Conservation (phyloP, 2,888 invertebrate genomes). For the Tipula unca region DNA sequence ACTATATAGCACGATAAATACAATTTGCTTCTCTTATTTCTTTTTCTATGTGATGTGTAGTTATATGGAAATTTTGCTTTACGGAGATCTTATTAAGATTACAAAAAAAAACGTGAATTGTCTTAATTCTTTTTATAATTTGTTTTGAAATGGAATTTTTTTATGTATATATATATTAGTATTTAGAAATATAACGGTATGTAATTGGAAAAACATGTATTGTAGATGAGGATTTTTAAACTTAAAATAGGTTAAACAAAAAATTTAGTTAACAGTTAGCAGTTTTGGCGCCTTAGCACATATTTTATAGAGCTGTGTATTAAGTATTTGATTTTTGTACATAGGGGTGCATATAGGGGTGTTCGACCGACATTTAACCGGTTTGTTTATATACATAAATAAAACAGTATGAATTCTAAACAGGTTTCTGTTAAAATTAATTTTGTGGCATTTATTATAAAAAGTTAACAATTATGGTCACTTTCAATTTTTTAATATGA, state of each 20-base stretch:
- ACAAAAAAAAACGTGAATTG: not conserved
- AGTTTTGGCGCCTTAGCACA: not conserved
- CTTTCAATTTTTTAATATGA: too few relatives aligned
- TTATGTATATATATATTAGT: too few relatives aligned
- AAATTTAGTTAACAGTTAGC: not conserved
- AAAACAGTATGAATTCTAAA: not conserved
- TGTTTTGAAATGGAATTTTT: not conserved
- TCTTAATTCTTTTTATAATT: not conserved
- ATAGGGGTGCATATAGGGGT: too few relatives aligned
- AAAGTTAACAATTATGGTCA: too few relatives aligned
- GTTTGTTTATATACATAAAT: not conserved
- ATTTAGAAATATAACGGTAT: not conserved
- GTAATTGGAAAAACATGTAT: not conserved
- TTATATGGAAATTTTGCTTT: too few relatives aligned
- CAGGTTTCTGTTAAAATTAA: too few relatives aligned
- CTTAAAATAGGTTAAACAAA: not conserved
- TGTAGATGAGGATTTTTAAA: not conserved
- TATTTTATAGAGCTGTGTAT: not conserved
- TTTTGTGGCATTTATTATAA: too few relatives aligned
- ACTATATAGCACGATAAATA: not conserved
- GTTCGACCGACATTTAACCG: too few relatives aligned
- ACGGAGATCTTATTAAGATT: not conserved
- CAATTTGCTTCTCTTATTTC: not conserved
- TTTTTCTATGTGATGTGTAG: not conserved
- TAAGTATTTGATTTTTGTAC: not conserved